Evolutionary conservation across 2,888 invertebrate species (phyloP), one percentile per base, ranked within the genome.

Genomic region (Tetragonula carbonaria): DNA sequence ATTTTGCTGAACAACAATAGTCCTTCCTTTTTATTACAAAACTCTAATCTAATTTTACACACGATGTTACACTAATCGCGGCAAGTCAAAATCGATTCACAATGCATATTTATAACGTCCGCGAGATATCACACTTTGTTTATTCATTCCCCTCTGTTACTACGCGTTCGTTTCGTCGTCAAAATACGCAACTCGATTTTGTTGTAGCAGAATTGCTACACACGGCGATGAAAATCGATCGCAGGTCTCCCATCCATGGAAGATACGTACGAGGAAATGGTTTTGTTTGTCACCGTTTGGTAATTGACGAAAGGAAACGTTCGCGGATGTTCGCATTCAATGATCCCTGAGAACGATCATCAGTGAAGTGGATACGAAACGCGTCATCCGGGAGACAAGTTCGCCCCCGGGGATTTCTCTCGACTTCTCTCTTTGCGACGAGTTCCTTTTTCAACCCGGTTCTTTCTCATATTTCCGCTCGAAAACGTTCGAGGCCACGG

Each of bases 341-440:
- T 16, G 55, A 18, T 57, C 38, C 8, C 4, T 3, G 75, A 28
- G 28, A 28, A 67, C 28, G 23, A 18, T 6, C 55, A 6, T 2
- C 3, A 38, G 16, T 28, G n/a, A 68, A 51, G n/a, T 68, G 13
- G 33, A 59, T 51, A 51, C 33, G n/a, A 57, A 76, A 18, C 51
- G 50, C 51, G 68, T 76, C 33, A 51, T 68, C 33, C 50, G 59
- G 6, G 33, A 68, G 33, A 59, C n/a, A 76, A 62, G 50, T 62
- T 76, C 76, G 18, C 0, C n/a, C n/a, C n/a, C 16, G 13, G 8
- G 13, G 33, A 62, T 68, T 76, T n/a, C 45, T 59, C 45, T 68
- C 28, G 1, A n/a, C 18, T 33, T 23, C 23, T 23, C 23, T 23
- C 23, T 23, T 18, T 8, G 5, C 21, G 8, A 45, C 45, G 0